Evolutionary conservation across 1,140 invertebrate species (phyloP), one percentile per base, ranked within the genome.

Genomic region (Hermetia illucens): DNA sequence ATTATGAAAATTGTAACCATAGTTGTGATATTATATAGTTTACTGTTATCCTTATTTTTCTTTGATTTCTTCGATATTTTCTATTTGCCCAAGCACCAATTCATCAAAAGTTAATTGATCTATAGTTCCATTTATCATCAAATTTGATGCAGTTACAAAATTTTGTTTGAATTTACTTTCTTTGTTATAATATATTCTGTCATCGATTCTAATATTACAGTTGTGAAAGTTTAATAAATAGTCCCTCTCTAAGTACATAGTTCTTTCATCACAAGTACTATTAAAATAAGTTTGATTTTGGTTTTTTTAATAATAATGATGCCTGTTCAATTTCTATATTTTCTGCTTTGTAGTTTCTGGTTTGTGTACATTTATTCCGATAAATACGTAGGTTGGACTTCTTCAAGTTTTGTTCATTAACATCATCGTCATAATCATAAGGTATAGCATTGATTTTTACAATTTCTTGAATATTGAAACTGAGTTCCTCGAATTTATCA

Each of bases 51-150:
- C 21, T 35, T 35, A 19, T 35, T 20, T 12, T 35, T 35, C 33
- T 19, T 35, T 13, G 18, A 35, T 35, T 16, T 5, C 18, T 16
- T 35, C 13, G 4, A 35, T 35, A 35, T 35, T 35, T 35, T 35
- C 33, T 8, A 35, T 8, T 35, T 35, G 9, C 4, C 15, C 13
- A n/a, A 35, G 5, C 4, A 20, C 18, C 9, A 35, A 20, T 16
- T 35, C 15, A 19, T 35, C 33, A 16, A 35, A 35, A 35, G 12
- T 6, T 18, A 19, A 17, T 6, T 10, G 18, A n/a, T 17, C 21
- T 35, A 20, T 6, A 8, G 10, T 17, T 20, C 21, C 17, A 19
- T 35, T 35, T 19, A 35, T 9, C 18, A 6, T 6, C 9, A 8
- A 4, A 35, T 6, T 35, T 16, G 10, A 6, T 20, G 10, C 10